Base-by-base conservation (phyloP, 2,888 invertebrate species). In the Idaea straminata region DNA sequence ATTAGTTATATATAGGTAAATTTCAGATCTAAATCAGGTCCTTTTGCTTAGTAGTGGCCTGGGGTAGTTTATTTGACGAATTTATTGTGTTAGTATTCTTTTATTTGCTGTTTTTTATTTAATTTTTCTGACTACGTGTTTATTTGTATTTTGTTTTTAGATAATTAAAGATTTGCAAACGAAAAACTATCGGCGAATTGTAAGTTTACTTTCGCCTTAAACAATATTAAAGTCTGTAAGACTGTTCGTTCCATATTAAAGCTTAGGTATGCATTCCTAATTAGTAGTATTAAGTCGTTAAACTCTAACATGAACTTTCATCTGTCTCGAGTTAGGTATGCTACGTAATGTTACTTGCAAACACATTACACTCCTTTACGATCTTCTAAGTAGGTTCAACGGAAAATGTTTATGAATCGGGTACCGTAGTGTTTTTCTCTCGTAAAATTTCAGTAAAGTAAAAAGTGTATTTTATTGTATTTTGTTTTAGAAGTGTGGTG, bases 251-350 rank as follows among this genome's bases (percentile, higher is more conserved):
- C 5, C 13, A 47, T 47, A 47, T 47, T 47, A 47, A 25, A 38
- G 36, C 59, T 63, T 38, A 38, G 38, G 59, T 59, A 59, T 63
- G 36, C 59, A 35, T 47, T 47, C 47, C 47, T 47, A 47, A 47
- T 47, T 25, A 25, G 25, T 25, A 25, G 25, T 25, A 25, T 25
- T 6, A 47, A 47, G 47, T 47, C 47, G 47, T 47, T 10, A 47
- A 47, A 47, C 47, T 47, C 13, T 10, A 47, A 10, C 10, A 47
- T 13, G 3, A 47, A 47, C 47, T 47, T 47, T 47, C 47, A 47
- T 13, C 47, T 47, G 5, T 47, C 47, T 47, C 47, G 47, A 47
- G 47, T 47, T 13, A 10, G 47, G 4, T 10, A 47, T 7, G 13
- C 13, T 13, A 6, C 13, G 10, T 47, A 10, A 47, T 47, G 6